These are phyloP conservation scores for Saccostrea glomerata DNA, from an alignment of 1,140 invertebrate genomes.

Conservation along the genomic window DNA sequence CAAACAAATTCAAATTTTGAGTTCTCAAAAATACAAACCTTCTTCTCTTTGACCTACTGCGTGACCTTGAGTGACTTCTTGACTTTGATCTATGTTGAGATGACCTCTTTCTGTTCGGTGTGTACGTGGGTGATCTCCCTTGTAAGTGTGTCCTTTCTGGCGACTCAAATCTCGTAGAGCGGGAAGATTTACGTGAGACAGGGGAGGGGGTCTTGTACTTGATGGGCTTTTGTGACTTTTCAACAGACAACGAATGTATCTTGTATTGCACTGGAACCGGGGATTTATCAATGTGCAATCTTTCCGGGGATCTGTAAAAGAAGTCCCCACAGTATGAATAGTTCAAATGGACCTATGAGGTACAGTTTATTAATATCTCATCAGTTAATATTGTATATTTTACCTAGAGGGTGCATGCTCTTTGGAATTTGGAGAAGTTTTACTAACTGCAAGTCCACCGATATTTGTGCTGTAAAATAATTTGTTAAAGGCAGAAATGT, in stretches of 20 bases:
- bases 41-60: constrained; percentile 54
- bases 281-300: not conserved
- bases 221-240: not conserved
- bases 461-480: not conserved
- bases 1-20: no score
- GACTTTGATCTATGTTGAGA: constrained; percentile 34
- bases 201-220: constrained; percentile 22
- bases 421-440: not conserved
- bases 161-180: not conserved
- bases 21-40: constrained; percentile 1
- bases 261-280: constrained; percentile 3
- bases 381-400: not conserved
- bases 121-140: not conserved
- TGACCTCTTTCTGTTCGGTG: constrained; percentile 24
- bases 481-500: not conserved
- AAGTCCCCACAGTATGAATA: not conserved
- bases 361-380: not conserved
- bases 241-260: not conserved
- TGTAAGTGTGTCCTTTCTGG: not conserved
- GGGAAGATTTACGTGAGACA: not conserved
- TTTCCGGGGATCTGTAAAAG: not conserved
- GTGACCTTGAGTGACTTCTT: constrained; percentile 54
- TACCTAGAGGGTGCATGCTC: not conserved
- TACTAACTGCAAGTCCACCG: not conserved
- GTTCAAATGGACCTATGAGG: not conserved